Conservation (phyloP, 2,888 invertebrate species). For the Himalopsyche tibetana region DNA sequence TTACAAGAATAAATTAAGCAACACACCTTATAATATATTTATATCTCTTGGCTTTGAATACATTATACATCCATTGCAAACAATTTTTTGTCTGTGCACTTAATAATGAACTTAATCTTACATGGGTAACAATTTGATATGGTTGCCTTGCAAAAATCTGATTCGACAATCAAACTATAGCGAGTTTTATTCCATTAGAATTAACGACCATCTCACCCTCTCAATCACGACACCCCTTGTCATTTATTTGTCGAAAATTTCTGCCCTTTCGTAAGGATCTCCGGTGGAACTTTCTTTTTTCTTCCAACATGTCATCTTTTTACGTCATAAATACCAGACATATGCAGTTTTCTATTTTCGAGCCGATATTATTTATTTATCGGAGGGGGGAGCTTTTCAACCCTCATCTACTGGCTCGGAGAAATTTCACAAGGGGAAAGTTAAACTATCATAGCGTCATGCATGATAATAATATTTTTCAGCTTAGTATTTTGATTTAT, state of each 20-base stretch:
- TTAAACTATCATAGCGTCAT: background rate
- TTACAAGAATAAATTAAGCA: too few species aligned
- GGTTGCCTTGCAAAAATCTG: too few species aligned
- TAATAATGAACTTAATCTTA: too few species aligned
- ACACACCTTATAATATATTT: too few species aligned
- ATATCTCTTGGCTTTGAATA: too few species aligned
- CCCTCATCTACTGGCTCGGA: background rate
- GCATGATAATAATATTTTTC: too few species aligned
- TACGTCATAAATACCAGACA: slow-evolving; percentile 55
- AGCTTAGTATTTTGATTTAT: too few species aligned
- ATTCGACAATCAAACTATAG: too few species aligned
- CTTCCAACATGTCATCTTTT: slow-evolving; percentile 51
- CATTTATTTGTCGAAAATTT: slow-evolving; percentile 18
- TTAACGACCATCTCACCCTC: background rate
- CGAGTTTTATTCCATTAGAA: too few species aligned
- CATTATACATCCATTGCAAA: too few species aligned
- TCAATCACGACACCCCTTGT: slow-evolving; percentile 6
- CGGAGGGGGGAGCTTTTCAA: slow-evolving; percentile 43
- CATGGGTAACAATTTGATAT: too few species aligned
- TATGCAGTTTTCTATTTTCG: slow-evolving; percentile 58
- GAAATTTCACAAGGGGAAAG: background rate
- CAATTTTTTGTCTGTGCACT: too few species aligned
- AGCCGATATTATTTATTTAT: slow-evolving; percentile 60
- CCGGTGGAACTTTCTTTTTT: background rate
- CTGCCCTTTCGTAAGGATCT: background rate